A percentile compares a stretch with the other conserved stretches of the same genome.
These are phyloP conservation scores for Spodoptera exigua DNA, from an alignment of 2,888 invertebrate species.

Conservation along the genomic window DNA sequence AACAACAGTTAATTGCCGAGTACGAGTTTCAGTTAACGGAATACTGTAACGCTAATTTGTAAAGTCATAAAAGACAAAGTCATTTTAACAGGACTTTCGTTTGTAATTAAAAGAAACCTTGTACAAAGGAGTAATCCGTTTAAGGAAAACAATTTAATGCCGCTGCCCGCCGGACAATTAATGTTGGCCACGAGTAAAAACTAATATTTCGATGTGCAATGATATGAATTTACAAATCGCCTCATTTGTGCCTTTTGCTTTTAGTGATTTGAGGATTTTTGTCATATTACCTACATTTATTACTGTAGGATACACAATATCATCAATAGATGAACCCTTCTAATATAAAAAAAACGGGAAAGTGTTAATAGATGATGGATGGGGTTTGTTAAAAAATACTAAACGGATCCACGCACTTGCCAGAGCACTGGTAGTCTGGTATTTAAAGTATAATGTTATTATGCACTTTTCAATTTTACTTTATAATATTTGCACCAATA, in stretches of 20 bases:
- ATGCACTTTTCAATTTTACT: background rate
- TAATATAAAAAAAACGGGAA: too few relatives aligned
- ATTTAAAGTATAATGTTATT: too few relatives aligned
- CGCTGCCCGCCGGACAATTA: constrained; percentile 66
- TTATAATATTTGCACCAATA: background rate
- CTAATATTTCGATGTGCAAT: constrained; percentile 50
- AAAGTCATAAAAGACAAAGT: constrained; percentile 64
- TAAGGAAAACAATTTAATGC: constrained; percentile 76
- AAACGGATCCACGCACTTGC: too few relatives aligned
- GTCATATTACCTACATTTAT: constrained; percentile 23
- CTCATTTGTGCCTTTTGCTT: constrained; percentile 34
- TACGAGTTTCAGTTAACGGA: constrained; percentile 7
- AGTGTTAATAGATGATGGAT: too few relatives aligned
- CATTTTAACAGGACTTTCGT: constrained; percentile 64
- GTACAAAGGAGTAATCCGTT: constrained; percentile 68
- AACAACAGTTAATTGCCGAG: constrained; percentile 5
- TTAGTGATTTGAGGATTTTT: constrained; percentile 28
- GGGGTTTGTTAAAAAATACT: too few relatives aligned
- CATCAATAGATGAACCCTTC: background rate
- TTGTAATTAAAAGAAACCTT: constrained; percentile 71
- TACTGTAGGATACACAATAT: background rate
- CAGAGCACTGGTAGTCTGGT: too few relatives aligned
- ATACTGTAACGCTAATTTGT: constrained; percentile 50
- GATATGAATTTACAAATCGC: constrained; percentile 46
- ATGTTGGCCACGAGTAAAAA: constrained; percentile 64